Conservation (phyloP, 2,888 invertebrate genomes). For the Pterostichus madidus region DNA sequence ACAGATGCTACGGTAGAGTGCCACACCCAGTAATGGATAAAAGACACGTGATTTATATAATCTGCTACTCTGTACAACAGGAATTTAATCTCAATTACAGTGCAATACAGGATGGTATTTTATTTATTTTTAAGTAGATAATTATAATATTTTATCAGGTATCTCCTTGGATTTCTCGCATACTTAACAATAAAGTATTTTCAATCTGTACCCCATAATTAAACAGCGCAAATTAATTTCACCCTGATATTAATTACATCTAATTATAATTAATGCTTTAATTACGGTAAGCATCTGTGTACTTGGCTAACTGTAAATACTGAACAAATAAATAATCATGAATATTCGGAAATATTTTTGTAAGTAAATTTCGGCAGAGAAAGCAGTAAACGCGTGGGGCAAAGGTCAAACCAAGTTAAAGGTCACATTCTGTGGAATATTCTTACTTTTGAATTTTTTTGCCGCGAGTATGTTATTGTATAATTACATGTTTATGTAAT, state of each 20-base stretch:
- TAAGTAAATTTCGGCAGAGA: constrained; percentile 41
- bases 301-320: not conserved
- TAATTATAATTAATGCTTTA: constrained; percentile 3
- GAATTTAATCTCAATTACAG: no score
- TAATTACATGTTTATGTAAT: constrained; percentile 2
- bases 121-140: not conserved
- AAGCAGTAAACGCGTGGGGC: constrained; percentile 24
- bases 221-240: not conserved
- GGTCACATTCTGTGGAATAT: constrained; percentile 39
- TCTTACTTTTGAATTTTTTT: constrained; percentile 28
- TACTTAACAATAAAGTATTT: constrained; percentile 11
- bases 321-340: not conserved
- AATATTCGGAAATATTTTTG: constrained; percentile 5
- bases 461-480: constrained; percentile 8
- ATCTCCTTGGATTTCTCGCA: no score
- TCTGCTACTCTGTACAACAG: no score
- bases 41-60: no score
- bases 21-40: no score
- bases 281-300: not conserved
- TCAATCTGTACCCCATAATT: not conserved
- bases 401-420: constrained; percentile 37
- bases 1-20: no score
- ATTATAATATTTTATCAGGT: not conserved
- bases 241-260: not conserved
- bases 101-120: no score